Percentiles rank a stretch among this genome's conserved stretches.
phyloP scores from a whole-genome alignment of 1,140 invertebrate species.

The Philopotamus ludificatus region DNA sequence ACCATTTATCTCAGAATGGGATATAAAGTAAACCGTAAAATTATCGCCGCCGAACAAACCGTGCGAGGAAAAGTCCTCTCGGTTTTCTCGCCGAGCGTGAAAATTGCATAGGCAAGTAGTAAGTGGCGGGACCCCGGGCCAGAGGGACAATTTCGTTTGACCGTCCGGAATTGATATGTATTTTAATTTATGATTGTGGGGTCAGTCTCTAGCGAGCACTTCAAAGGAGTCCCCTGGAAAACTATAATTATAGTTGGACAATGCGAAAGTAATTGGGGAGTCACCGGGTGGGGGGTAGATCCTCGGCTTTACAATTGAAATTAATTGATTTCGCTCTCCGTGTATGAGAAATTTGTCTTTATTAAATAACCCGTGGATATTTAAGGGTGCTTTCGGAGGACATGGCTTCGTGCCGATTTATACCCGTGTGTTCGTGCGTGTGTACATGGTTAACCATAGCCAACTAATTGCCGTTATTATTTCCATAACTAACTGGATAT shows the following conservation, averaged over 20 bases:
- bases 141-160: slow-evolving; percentile 30
- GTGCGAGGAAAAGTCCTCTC: not conserved
- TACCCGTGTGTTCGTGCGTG: too few relatives aligned
- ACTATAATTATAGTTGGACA: slow-evolving; percentile 41
- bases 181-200: slow-evolving; percentile 40
- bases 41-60: too few relatives aligned
- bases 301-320: slow-evolving; percentile 40
- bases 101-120: slow-evolving; percentile 25
- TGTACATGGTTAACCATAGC: too few relatives aligned
- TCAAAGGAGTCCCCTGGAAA: slow-evolving; percentile 35
- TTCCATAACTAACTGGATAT: too few relatives aligned
- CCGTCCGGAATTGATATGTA: slow-evolving; percentile 32
- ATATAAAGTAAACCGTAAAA: slow-evolving; percentile 9
- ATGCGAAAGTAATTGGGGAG: slow-evolving; percentile 40
- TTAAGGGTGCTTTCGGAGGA: too few relatives aligned
- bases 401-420: too few relatives aligned
- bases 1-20: too few relatives aligned
- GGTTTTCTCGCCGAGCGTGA: slow-evolving; percentile 26
- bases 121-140: too few relatives aligned
- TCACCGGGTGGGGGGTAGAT: not conserved
- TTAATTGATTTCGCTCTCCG: slow-evolving; percentile 38
- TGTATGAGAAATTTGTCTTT: slow-evolving; percentile 26
- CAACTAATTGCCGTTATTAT: too few relatives aligned
- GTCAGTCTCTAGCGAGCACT: slow-evolving; percentile 30
- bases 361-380: slow-evolving; percentile 25